Base-by-base conservation (phyloP, 2,888 invertebrate species). In the Cheilosia impressa region DNA sequence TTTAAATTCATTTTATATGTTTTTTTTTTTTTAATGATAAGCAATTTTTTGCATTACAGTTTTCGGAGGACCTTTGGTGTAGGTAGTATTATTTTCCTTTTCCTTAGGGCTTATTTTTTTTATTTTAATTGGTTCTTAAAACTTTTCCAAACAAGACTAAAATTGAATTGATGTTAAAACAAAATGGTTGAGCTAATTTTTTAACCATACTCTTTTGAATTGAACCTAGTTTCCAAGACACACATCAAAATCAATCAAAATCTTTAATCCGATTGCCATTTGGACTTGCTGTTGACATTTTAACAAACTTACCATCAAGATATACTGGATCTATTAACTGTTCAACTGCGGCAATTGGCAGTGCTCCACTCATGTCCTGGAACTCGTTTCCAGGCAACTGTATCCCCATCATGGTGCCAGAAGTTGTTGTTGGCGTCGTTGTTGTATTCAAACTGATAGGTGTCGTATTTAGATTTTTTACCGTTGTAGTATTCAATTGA, bases 321-420 rank as follows among this genome's bases (percentile, higher is more conserved):
- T 72, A 81, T 81, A 38, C 66, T 47, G 85, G 80, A 76, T 66
- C 38, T 66, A 85, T 63, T 63, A 85, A 63, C 72, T 81, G 77
- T 85, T 85, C 85, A 85, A 68, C 85, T 85, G 66, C 85, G 85
- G 81, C 85, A 85, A 77, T 85, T 72, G 60, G 85, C 71, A 76
- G 85, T 80, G 19, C 76, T 85, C 76, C 80, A 85, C 68, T 85
- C 85, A 85, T 62, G 68, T 85, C 81, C 85, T 81, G 85, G 85
- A 68, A 85, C 34, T 81, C 85, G 72, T 62, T 72, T 68, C 85
- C 85, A 81, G 76, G 68, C 76, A 80, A 76, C 58, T 80, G 80
- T 76, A 68, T 62, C 15, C 68, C 85, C 85, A 80, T 81, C 85
- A 77, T 85, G 43, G 62, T 41, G 58, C 72, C 76, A 38, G 78